Conservation (phyloP, 2,113 vertebrate species). For the Strix aluco region DNA sequence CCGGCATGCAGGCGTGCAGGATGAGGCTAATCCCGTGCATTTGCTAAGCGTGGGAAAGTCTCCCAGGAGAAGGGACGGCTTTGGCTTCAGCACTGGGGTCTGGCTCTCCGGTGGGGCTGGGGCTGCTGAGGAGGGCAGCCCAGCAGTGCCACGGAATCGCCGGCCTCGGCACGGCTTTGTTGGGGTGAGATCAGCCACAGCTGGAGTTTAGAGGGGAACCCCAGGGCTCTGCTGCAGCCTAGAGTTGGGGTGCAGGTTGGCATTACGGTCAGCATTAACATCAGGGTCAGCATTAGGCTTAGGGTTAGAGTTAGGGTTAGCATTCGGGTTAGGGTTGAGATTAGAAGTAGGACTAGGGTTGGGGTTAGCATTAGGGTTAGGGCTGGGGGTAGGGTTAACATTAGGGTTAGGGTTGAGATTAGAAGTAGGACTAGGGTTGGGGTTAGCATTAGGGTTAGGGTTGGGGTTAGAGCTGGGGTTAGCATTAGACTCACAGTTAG, state of each 20-base stretch:
- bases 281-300: neutral
- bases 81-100: accelerated
- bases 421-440: too few relatives aligned
- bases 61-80: neutral
- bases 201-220: neutral
- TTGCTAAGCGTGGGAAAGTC: neutral
- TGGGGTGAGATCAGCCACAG: neutral
- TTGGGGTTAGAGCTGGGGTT: too few relatives aligned
- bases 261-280: accelerated
- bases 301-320: neutral
- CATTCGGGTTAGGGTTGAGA: neutral
- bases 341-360: too few relatives aligned
- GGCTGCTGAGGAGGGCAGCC: neutral
- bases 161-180: accelerated
- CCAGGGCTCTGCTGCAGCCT: neutral
- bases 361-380: too few relatives aligned
- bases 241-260: neutral
- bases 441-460: too few relatives aligned
- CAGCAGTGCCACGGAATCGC: accelerated
- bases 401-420: too few relatives aligned
- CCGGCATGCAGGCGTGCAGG: neutral
- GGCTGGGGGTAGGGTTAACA: too few relatives aligned
- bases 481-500: too few relatives aligned
- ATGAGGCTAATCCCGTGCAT: neutral
- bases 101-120: accelerated